Evolutionary conservation across 1,140 invertebrate genomes (phyloP), one percentile per base, ranked within the genome.

Genomic region (Tetramorium parvispinum): DNA sequence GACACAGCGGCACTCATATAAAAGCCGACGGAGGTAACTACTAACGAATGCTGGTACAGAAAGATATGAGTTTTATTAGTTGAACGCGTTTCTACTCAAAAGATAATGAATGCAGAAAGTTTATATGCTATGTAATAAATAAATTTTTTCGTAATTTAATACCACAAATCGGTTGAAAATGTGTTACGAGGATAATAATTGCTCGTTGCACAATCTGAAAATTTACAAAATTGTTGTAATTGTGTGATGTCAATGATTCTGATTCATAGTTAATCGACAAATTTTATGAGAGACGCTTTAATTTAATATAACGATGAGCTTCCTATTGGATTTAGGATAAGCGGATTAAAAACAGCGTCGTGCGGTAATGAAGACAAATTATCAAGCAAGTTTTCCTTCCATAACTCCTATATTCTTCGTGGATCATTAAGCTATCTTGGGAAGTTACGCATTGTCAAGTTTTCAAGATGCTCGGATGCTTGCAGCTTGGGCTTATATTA

Each of bases 41-140:
- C 24, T 46, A 83, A 55, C 49, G 46, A 81, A 55, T 59, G 37
- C 63, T 82, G 53, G 27, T 40, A 53, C 63, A 37, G 51, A n/a
- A 49, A 87, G 85, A 85, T 87, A 85, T 40, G 68, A 85, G 68
- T 87, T 87, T 75, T 85, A 83, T 83, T 87, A 87, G n/a, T 43
- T 53, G 40, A 49, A 66, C 68, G 16, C 46, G 16, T 57, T 51
- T 73, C 24, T 18, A n/a, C 59, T 87, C 24, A 2, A 4, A 7
- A 51, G 13, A 73, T 53, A 75, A 87, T 75, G 13, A 53, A 49
- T 40, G 40, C 24, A 37, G 43, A 53, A 75, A 53, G 13, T 61
- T 53, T 18, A 46, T 10, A 46, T 78, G 27, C 71, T 24, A 32
- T 13, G 21, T 70, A 49, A 68, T 51, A 37, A 70, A 40, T 55